Evolutionary conservation across 2,113 vertebrate genomes (phyloP), one percentile per base, ranked within the genome.

Genomic region (Corynorhinus townsendii): DNA sequence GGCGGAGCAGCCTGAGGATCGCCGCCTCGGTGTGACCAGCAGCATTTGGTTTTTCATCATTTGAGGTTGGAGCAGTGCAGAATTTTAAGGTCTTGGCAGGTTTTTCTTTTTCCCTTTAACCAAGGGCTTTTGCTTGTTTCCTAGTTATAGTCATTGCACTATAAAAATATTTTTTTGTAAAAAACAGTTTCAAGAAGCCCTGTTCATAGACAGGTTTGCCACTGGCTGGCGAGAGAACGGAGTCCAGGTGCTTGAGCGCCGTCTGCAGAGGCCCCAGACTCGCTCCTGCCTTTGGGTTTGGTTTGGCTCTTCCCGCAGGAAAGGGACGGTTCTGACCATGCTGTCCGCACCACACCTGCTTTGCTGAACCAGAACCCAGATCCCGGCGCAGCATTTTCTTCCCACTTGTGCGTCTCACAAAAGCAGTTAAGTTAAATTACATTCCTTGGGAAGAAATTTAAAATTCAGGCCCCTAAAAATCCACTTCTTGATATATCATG

Each of bases 141-240:
- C 8, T 94, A 96, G 92, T 72, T 97, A 95, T 91, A 59, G 94
- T 97, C 96, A 93, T 96, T 96, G 97, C 94, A 33, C 93, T 96
- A 92, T 91, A 97, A 94, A 97, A 96, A 96, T 89, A 94, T 7
- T 30, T 96, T 95, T 95, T 96, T 49, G 95, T 97, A 79, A 96
- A 87, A 81, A 96, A 84, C 96, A 28, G 88, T 94, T 76, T 95
- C 93, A 93, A 85, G 95, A 96, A 96, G 94, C 96, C 93, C 96
- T n/a, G 30, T 95, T 95, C 72, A 56, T 88, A 54, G 90, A 80
- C 56, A 15, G 0, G 69, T 49, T 43, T 90, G 85, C 54, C 59
- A 2, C 30, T 8, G 22, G 38, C 43, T 76, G 1, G 66, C 1
- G 11, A 59, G 68, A 69, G 33, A 43, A 0, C 0, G 0, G 19